Evolutionary conservation across 2,113 vertebrate genomes (phyloP).

Genomic region (Climacteris rufus): DNA sequence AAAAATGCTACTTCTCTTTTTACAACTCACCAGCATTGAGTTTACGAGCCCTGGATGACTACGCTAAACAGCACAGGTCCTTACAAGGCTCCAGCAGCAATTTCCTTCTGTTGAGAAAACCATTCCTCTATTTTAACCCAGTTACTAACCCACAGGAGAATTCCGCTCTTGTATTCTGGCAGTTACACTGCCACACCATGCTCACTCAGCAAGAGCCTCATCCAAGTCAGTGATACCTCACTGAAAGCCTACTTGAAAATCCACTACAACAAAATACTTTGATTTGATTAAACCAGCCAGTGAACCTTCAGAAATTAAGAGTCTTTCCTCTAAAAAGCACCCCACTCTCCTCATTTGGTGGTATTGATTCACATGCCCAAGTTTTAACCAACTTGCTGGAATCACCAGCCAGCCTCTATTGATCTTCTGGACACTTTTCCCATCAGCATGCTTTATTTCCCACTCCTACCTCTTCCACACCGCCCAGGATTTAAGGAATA

Average conservation of each 20-base stretch:
- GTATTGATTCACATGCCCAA: not conserved
- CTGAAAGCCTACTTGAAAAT: not conserved
- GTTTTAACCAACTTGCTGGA: not conserved
- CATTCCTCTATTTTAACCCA: not conserved
- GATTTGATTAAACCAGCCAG: not conserved
- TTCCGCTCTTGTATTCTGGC: not conserved
- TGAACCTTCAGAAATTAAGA: not conserved
- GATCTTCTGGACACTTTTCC: not conserved
- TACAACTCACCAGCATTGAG: not conserved
- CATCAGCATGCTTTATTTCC: rapidly evolving
- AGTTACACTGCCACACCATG: not conserved
- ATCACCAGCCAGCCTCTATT: not conserved
- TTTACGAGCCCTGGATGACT: not conserved
- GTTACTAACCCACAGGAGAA: not conserved
- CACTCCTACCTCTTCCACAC: not conserved
- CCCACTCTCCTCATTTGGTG: not conserved
- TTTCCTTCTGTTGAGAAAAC: not conserved
- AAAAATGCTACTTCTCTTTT: not conserved
- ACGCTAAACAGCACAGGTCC: not conserved
- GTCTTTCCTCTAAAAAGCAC: not conserved
- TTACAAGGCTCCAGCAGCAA: not conserved
- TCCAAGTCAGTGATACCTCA: not conserved
- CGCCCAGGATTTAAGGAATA: not conserved
- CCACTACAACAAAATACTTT: not conserved
- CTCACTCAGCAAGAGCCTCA: not conserved